These are phyloP conservation scores for Lordiphosa andalusiaca DNA, from an alignment of 2,888 invertebrate species.

Conservation along the genomic window DNA sequence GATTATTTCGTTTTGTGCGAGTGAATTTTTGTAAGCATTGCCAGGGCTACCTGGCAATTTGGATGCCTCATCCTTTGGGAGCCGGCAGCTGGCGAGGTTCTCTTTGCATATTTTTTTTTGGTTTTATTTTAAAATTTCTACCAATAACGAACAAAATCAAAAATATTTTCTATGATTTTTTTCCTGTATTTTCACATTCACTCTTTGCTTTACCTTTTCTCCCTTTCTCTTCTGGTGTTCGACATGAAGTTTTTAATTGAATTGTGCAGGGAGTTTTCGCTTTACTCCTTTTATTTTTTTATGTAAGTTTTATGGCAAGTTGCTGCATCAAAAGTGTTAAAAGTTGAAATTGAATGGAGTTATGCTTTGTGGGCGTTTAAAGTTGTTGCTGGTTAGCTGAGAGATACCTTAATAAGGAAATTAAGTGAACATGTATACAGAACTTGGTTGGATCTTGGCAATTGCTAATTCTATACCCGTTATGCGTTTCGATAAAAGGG, in stretches of 20 bases:
- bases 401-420: slow-evolving; percentile 24
- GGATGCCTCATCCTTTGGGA: slow-evolving; percentile 10
- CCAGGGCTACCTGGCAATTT: slow-evolving; percentile 6
- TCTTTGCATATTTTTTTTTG: neutral
- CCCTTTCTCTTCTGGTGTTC: neutral
- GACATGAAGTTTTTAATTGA: slow-evolving; percentile 48
- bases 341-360: slow-evolving; percentile 30
- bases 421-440: slow-evolving; percentile 14
- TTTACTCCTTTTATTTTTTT: slow-evolving; percentile 13
- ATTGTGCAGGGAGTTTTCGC: slow-evolving; percentile 31
- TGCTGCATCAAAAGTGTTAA: slow-evolving; percentile 34
- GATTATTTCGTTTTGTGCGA: slow-evolving; percentile 65
- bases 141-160: slow-evolving; percentile 34
- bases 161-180: slow-evolving; percentile 42
- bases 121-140: slow-evolving; percentile 30
- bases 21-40: slow-evolving; percentile 14
- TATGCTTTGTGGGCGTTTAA: slow-evolving; percentile 7
- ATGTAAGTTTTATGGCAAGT: slow-evolving; percentile 38
- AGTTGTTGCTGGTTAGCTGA: slow-evolving; percentile 1
- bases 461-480: too few species aligned
- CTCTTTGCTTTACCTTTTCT: neutral
- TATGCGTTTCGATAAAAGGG: too few species aligned
- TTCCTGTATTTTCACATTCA: neutral
- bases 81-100: slow-evolving; percentile 5
- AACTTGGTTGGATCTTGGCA: slow-evolving; percentile 2